Conservation (phyloP, 1,140 invertebrate species). For the Monochamus saltuarius region DNA sequence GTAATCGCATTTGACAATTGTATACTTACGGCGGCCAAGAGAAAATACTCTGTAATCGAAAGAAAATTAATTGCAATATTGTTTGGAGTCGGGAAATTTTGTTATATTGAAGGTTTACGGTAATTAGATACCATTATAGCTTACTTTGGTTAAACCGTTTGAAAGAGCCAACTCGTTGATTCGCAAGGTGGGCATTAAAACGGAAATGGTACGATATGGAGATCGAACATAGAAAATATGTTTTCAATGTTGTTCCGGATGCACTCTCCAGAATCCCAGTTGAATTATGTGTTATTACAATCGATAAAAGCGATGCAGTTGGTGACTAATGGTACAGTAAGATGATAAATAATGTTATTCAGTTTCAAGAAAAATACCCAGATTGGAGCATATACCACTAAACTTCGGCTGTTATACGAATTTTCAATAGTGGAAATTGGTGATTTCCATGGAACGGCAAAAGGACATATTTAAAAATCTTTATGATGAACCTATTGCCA, state of each 20-base stretch:
- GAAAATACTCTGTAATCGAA: constrained; percentile 52
- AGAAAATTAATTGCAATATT: constrained; percentile 52
- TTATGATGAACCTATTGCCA: constrained; percentile 21
- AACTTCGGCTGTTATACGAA: too few species aligned
- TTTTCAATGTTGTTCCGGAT: constrained; percentile 46
- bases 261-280: too few species aligned
- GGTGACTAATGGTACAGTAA: too few species aligned
- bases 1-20: constrained; percentile 50
- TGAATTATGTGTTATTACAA: too few species aligned
- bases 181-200: constrained; percentile 52
- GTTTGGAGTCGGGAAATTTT: constrained; percentile 46
- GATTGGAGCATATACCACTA: too few species aligned
- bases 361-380: too few species aligned
- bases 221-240: constrained; percentile 45
- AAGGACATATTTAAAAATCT: constrained; percentile 7
- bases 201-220: constrained; percentile 47
- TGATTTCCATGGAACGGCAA: constrained; percentile 18
- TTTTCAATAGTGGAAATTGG: constrained; percentile 22
- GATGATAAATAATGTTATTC: too few species aligned
- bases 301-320: too few species aligned
- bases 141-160: constrained; percentile 52
- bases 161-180: constrained; percentile 49
- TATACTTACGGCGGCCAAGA: constrained; percentile 46
- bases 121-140: constrained; percentile 51
- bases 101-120: constrained; percentile 48